Evolutionary conservation across 1,140 invertebrate genomes (phyloP).

Genomic region (Gonatopus flavifemur): DNA sequence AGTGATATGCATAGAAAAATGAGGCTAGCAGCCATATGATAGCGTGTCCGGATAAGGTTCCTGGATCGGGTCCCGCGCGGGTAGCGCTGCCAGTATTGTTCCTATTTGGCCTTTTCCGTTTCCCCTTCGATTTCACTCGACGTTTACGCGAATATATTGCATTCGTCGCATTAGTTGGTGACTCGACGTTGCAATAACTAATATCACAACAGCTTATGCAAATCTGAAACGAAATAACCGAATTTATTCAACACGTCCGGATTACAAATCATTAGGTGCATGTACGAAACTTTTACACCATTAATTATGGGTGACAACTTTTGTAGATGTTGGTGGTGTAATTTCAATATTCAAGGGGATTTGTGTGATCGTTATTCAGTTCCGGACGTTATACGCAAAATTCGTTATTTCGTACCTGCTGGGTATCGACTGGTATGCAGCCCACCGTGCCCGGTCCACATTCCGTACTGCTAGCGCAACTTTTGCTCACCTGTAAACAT

Average conservation of each 20-base stretch:
- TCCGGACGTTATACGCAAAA: too few relatives aligned
- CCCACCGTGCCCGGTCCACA: conserved; percentile 65
- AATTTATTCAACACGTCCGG: conserved; percentile 44
- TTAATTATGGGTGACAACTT: too few relatives aligned
- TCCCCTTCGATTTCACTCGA: conserved; percentile 48
- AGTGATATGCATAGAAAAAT: conserved; percentile 54
- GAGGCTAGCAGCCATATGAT: conserved; percentile 39
- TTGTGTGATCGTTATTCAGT: background rate
- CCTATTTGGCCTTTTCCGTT: conserved; percentile 44
- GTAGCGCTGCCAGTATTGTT: conserved; percentile 39
- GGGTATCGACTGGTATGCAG: conserved; percentile 65
- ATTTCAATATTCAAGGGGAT: too few relatives aligned
- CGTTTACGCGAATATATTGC: conserved; percentile 57
- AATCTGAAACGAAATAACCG: conserved; percentile 60
- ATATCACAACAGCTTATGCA: conserved; percentile 69
- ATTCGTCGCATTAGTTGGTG: conserved; percentile 64
- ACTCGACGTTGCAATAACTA: conserved; percentile 68
- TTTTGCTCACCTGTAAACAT: conserved; percentile 63
- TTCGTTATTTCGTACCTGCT: conserved; percentile 61
- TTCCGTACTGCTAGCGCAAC: conserved; percentile 64
- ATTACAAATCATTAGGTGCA: too few relatives aligned
- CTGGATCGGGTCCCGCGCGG: too few relatives aligned
- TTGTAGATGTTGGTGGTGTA: too few relatives aligned
- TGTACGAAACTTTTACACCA: too few relatives aligned
- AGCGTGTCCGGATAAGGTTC: conserved; percentile 33